Evolutionary conservation across 1,140 invertebrate genomes (phyloP), one percentile per base, ranked within the genome.

Genomic region (Lepeophtheirus salmonis): DNA sequence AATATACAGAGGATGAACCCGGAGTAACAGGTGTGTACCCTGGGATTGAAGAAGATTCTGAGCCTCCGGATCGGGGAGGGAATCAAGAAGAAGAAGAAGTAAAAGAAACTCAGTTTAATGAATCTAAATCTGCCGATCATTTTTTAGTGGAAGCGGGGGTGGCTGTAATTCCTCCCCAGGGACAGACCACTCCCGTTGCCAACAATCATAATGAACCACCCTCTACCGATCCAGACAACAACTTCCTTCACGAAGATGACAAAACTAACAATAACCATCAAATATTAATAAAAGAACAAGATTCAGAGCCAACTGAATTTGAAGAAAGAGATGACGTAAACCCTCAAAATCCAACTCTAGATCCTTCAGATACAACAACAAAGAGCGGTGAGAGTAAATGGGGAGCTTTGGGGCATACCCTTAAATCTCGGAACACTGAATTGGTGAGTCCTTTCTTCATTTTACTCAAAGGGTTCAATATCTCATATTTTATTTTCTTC

Each of bases 401-500:
- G 55, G 55, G 26, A 41, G 55, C 55, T 21, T 16, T 57, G 2
- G 26, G 55, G 23, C 23, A 41, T 17, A 57, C 55, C 4, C 22
- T 57, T 24, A 57, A 57, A 30, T 17, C 21, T 17, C 55, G 55
- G 4, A 57, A 41, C 3, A 17, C 55, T 3, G 55, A 57, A 6
- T 41, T 41, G 30, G 30, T 41, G 30, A 41, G 30, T 41, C 30
- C 6, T n/a, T 41, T 41, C 30, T n/a, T 10, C 6, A 41, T 41
- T n/a, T n/a, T 41, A 10, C 30, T n/a, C 30, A n/a, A n/a, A n/a
- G n/a, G n/a, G n/a, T n/a, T n/a, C n/a, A n/a, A n/a, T n/a, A n/a
- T n/a, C n/a, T n/a, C n/a, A n/a, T n/a, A n/a, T 53, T 16, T 55
- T 63, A n/a, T 63, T 24, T 61, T 48, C 54, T 60, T 21, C 55